Evolutionary conservation across 2,888 invertebrate species (phyloP), one percentile per base, ranked within the genome.

Genomic region (Melieria picta): DNA sequence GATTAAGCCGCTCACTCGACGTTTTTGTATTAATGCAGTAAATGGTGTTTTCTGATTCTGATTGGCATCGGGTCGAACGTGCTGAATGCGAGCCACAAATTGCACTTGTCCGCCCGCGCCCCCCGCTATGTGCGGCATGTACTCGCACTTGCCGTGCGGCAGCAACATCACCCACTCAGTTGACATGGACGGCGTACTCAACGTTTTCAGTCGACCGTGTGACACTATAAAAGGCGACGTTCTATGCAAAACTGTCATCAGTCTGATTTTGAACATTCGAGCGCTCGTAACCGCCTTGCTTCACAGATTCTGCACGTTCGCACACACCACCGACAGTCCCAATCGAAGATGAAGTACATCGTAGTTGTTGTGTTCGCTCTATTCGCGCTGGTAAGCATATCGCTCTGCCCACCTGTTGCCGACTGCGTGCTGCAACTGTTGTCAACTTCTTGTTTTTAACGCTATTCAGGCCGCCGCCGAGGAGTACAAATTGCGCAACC

Each of bases 401-500:
- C 30, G 30, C 30, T 42, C 43, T 4, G 9, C 13, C 42, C 10
- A 30, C 30, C 30, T 30, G 30, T 30, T 30, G 30, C 30, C 30
- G 30, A 30, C 30, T 30, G 30, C 30, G 30, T 30, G 30, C 30
- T 30, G 30, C 30, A 30, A 30, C 30, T 30, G 30, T 16, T 57
- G 10, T 47, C 10, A 10, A 55, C 30, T 4, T 64, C 57, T 60
- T 61, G 65, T 57, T 42, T 63, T 52, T 45, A 4, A 7, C 42
- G 7, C 2, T 42, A 11, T 13, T 16, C 61, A 85, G 85, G 81
- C 84, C 71, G 77, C 80, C 52, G 85, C 86, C 58, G 77, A 78
- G 45, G 85, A 86, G 45, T 87, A 81, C 79, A 84, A 83, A 75
- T 71, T 86, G 16, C 85, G 85, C 72, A 85, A 82, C 52, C 81